Base-by-base conservation (phyloP, 2,888 invertebrate species). In the Parochlus steinenii region DNA sequence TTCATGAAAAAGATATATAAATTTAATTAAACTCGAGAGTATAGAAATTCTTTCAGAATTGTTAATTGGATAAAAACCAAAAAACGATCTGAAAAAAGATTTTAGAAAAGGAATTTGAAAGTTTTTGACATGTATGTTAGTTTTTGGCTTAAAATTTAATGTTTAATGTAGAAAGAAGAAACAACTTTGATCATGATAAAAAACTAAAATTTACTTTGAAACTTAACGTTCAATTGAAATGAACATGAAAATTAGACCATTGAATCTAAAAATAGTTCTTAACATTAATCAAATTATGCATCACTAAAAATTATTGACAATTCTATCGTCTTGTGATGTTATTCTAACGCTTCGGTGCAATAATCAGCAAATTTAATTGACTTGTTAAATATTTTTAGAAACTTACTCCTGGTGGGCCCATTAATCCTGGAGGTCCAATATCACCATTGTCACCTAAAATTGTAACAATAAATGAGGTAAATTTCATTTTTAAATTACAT, bases 361-460 rank as follows among this genome's bases (percentile, higher is more conserved):
- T 30, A 6, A 17, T 6, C 18, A 12, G 2, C 10, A 27, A 14
- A 14, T 27, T 4, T 11, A 2, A 15, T 6, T n/a, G 12, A 14
- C 15, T 27, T 14, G 3, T 27, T 27, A 5, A 14, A 5, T 3
- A 4, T 8, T 68, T 39, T 69, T 51, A 12, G 12, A 26, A 26
- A 30, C 24, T 10, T 23, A 14, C 19, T 15, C 89, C 90, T 11
- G 92, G 90, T 20, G 90, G 87, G 44, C 92, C 92, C 75, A 92
- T 83, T 49, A 89, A 69, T 40, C 93, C 92, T 8, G 92, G 86
- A 6, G 86, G 85, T 29, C 90, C 90, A 56, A 89, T 86, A 53
- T 87, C 86, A 7, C 90, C 89, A 12, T 15, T 30, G 18, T 30
- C 30, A 10, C 30, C 30, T 15, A 14, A 14, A 14, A 27, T 14